Evolutionary conservation across 2,888 invertebrate genomes (phyloP), one percentile per base, ranked within the genome.

Genomic region (Eristalis tenax): DNA sequence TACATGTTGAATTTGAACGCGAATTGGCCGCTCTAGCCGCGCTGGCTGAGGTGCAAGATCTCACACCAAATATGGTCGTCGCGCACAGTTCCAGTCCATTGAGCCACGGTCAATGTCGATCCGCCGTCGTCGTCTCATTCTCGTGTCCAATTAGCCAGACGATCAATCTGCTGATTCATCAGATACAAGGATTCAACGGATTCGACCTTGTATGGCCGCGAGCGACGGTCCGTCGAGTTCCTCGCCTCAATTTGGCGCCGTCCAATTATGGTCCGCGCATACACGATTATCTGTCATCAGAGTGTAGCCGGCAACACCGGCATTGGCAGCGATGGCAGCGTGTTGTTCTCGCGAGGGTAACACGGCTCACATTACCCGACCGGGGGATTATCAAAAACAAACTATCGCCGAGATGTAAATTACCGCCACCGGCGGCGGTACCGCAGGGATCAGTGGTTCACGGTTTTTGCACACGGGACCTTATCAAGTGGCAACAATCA

Each of bases 161-260:
- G 83, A 87, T 87, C 87, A 87, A 87, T 87, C 87, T 80, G 69
- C 59, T 38, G 75, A 79, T 80, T 83, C 79, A 71, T 40, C 38
- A 32, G 75, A 83, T 79, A 83, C 79, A 80, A 73, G 73, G 79
- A 59, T 50, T 50, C 50, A 50, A 50, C 50, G 59, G 59, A 87
- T 73, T 79, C 87, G 87, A 76, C 87, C 87, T 87, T 87, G 87
- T 87, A 87, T 57, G 40, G 71, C 87, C 87, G 83, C 61, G 83
- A 86, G 86, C 83, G 63, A 50, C 50, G 18, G 35, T 59, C 63
- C 43, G 43, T 77, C 66, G 70, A 68, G 57, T 68, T 69, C 57
- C 68, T 56, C 50, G 56, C 66, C 74, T 64, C 68, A 79, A 86
- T 75, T 87, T 83, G 87, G 87, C 87, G 87, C 87, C 73, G 38